Percentiles rank a stretch among this genome's conserved stretches.
phyloP scores from a whole-genome alignment of 1,140 invertebrate species.

The Drosophila pseudoananassae region DNA sequence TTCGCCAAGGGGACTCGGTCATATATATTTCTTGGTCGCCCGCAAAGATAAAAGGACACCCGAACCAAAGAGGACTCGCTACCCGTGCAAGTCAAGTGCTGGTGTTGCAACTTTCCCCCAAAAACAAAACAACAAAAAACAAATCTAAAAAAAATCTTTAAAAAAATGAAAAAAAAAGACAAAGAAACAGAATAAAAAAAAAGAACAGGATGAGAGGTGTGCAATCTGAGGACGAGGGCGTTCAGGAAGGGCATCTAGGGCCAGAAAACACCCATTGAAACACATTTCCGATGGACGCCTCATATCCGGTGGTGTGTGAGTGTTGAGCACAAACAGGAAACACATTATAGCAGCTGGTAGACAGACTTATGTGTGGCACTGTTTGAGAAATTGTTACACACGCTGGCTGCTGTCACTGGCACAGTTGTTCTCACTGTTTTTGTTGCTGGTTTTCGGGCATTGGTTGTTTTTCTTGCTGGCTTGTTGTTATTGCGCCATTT shows the following conservation, averaged over 20 bases:
- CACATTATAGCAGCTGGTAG: conserved; percentile 81
- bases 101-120: conserved; percentile 63
- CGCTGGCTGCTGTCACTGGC: conserved; percentile 61
- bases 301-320: conserved; percentile 77
- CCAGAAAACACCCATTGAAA: conserved; percentile 43
- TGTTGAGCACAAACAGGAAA: conserved; percentile 80
- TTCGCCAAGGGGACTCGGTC: conserved; percentile 54
- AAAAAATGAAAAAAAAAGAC: conserved; percentile 22
- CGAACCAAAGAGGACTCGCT: conserved; percentile 15
- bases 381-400: conserved; percentile 80
- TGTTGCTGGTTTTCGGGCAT: conserved; percentile 34
- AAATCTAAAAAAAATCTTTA: conserved; percentile 7
- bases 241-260: conserved; percentile 4
- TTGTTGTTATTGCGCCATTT: conserved; percentile 66
- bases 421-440: conserved; percentile 32
- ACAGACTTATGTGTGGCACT: conserved; percentile 81
- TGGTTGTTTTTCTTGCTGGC: conserved; percentile 55
- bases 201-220: conserved; percentile 6
- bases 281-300: conserved; percentile 54
- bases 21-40: conserved; percentile 71
- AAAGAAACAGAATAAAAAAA: conserved; percentile 2
- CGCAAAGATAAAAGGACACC: conserved; percentile 69
- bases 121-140: conserved; percentile 33
- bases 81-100: conserved; percentile 46
- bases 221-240: conserved; percentile 2